A percentile compares a stretch with the other conserved stretches of the same genome.
phyloP scores from a whole-genome alignment of 1,140 invertebrate species.

The Spodoptera frugiperda region DNA sequence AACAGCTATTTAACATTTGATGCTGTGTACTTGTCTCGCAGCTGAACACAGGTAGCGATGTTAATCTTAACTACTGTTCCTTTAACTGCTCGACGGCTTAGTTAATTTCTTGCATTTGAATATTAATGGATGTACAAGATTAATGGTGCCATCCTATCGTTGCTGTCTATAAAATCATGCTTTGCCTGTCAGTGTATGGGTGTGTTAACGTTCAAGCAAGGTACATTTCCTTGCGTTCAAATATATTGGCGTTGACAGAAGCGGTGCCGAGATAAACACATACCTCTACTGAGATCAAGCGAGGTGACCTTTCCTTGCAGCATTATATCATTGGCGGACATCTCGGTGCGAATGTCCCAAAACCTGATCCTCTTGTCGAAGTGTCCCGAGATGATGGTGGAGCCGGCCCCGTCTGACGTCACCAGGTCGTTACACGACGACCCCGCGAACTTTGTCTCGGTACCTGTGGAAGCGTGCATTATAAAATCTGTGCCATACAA shows the following conservation, averaged over 20 bases:
- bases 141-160: conserved; percentile 9
- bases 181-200: neutral
- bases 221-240: conserved; percentile 5
- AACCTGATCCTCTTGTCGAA: conserved; percentile 98
- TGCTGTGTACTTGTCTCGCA: conserved; percentile 18
- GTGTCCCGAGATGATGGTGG: conserved; percentile 98
- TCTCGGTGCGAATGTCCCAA: conserved; percentile 96
- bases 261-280: conserved; percentile 60
- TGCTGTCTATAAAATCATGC: conserved; percentile 11
- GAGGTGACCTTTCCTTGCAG: conserved; percentile 98
- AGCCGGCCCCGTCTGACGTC: conserved; percentile 94
- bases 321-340: conserved; percentile 93
- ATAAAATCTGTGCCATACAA: conserved; percentile 26
- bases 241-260: conserved; percentile 3
- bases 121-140: conserved; percentile 24
- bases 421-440: conserved; percentile 98
- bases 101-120: conserved; percentile 23
- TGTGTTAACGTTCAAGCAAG: too few relatives aligned
- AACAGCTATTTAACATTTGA: conserved; percentile 41
- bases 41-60: conserved; percentile 33
- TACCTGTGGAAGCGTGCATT: conserved; percentile 87
- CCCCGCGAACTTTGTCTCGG: conserved; percentile 98
- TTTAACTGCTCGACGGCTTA: conserved; percentile 1
- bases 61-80: conserved; percentile 38
- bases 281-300: conserved; percentile 96